These are phyloP conservation scores for Myopa testacea DNA, from an alignment of 2,888 invertebrate species.

Conservation along the genomic window DNA sequence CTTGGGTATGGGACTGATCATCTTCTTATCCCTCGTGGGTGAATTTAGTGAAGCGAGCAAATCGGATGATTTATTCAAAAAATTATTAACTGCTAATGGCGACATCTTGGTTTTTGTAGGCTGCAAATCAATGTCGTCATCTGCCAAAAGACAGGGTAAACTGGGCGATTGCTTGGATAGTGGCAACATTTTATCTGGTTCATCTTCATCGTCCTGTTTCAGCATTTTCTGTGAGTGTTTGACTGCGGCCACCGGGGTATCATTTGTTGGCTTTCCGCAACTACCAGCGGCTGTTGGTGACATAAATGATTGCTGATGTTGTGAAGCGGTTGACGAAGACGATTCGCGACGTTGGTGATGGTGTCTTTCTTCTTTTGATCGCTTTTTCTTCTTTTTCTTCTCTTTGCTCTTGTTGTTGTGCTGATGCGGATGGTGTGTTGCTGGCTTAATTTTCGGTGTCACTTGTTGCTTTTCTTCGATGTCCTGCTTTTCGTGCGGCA, in stretches of 20 bases:
- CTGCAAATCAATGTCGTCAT: slow-evolving; percentile 70
- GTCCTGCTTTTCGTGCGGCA: slow-evolving; percentile 55
- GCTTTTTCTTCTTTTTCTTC: slow-evolving; percentile 87
- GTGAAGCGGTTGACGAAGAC: slow-evolving; percentile 45
- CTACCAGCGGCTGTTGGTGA: slow-evolving; percentile 44
- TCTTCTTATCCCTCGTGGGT: slow-evolving; percentile 60
- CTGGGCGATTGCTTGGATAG: slow-evolving; percentile 72
- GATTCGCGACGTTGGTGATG: slow-evolving; percentile 70
- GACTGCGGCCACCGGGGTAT: slow-evolving; percentile 54
- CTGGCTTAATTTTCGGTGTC: slow-evolving; percentile 19
- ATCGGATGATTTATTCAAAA: slow-evolving; percentile 50
- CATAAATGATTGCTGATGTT: slow-evolving; percentile 38
- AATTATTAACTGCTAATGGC: slow-evolving; percentile 35
- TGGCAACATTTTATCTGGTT: slow-evolving; percentile 61
- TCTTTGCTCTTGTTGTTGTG: slow-evolving; percentile 72
- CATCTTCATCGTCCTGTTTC: slow-evolving; percentile 55
- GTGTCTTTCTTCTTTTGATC: slow-evolving; percentile 81
- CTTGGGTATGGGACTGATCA: slow-evolving; percentile 72
- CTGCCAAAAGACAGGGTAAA: slow-evolving; percentile 74
- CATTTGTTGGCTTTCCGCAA: slow-evolving; percentile 54
- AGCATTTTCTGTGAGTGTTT: slow-evolving; percentile 45
- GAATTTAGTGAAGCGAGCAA: slow-evolving; percentile 59
- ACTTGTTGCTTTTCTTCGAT: slow-evolving; percentile 13
- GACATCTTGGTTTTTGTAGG: not conserved
- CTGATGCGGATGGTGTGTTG: slow-evolving; percentile 24